Evolutionary conservation across 1,140 invertebrate species (phyloP).

Genomic region (Magallana ariakensis): DNA sequence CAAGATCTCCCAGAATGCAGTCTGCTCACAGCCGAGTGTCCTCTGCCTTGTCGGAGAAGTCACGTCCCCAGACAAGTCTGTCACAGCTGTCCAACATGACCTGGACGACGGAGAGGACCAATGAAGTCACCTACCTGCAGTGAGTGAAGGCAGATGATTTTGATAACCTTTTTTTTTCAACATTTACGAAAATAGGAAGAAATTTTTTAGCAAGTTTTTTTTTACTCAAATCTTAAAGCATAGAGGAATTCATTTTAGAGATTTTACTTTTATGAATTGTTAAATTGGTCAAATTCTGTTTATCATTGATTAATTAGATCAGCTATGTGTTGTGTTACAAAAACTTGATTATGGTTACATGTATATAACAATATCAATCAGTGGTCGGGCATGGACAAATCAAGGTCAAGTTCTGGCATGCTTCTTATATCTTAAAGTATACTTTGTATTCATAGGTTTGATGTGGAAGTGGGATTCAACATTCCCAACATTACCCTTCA

Average conservation of each 20-base stretch:
- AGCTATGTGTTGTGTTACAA: too few species aligned
- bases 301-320: too few species aligned
- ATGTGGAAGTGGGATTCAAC: constrained; percentile 76
- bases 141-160: constrained; percentile 56
- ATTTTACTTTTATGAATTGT: too few species aligned
- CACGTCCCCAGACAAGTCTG: constrained; percentile 68
- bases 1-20: constrained; percentile 50
- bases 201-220: background rate
- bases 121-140: constrained; percentile 74
- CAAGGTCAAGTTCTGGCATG: too few species aligned
- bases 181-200: background rate
- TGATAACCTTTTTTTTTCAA: background rate
- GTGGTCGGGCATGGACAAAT: too few species aligned
- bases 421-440: too few species aligned
- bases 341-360: too few species aligned
- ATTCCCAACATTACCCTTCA: constrained; percentile 78
- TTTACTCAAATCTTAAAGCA: background rate
- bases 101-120: constrained; percentile 71
- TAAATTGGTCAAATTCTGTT: too few species aligned
- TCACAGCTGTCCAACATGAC: constrained; percentile 76
- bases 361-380: too few species aligned
- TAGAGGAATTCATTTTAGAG: too few species aligned
- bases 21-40: constrained; percentile 46
- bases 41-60: constrained; percentile 46
- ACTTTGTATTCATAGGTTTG: constrained; percentile 73